A percentile compares a stretch with the other conserved stretches of the same genome.
These are phyloP conservation scores for Clarias magur DNA, from an alignment of 2,113 vertebrate genomes.

Conservation along the genomic window DNA sequence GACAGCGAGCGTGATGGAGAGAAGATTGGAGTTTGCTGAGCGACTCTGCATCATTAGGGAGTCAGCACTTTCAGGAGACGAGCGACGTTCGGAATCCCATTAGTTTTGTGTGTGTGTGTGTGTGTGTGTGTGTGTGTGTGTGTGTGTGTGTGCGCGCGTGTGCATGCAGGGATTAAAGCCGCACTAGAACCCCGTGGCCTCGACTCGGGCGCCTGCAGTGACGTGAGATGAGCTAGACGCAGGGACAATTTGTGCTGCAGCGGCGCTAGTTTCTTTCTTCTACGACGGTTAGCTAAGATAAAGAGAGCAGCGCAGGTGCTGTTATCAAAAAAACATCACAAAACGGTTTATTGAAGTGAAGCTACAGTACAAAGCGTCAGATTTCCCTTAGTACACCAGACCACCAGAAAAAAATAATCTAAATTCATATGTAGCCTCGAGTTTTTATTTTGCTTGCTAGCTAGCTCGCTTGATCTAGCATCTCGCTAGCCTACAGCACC, in stretches of 20 bases:
- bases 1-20: conserved; percentile 20
- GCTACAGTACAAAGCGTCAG: not conserved
- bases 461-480: too few species aligned
- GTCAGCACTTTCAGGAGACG: conserved; percentile 41
- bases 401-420: too few species aligned
- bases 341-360: not conserved
- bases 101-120: conserved; percentile 23
- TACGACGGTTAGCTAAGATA: not conserved
- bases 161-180: conserved; percentile 29
- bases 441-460: too few species aligned
- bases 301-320: not conserved
- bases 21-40: conserved; percentile 36
- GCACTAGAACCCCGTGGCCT: conserved; percentile 3
- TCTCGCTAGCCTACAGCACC: too few species aligned
- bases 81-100: conserved; percentile 47
- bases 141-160: conserved; percentile 8
- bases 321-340: not conserved
- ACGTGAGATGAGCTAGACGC: conserved; percentile 7
- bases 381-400: not conserved
- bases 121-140: conserved; percentile 6
- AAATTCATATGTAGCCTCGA: too few species aligned
- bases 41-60: conserved; percentile 37
- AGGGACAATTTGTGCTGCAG: not conserved
- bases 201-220: not conserved
- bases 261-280: not conserved